phyloP scores from a whole-genome alignment of 2,113 vertebrate genomes.

The Austrofundulus limnaeus region DNA sequence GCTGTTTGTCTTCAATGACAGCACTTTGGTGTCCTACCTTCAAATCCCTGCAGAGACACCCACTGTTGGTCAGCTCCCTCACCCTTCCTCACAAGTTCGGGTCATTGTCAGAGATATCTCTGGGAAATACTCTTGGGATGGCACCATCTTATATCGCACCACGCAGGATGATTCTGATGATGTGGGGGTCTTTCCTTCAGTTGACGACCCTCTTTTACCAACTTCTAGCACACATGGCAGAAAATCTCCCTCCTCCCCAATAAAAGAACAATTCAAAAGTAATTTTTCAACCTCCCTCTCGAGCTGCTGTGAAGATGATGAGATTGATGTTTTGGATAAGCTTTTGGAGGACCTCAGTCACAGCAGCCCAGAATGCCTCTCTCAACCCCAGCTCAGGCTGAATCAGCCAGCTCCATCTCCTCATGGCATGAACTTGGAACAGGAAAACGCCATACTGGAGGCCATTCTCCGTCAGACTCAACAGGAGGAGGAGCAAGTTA shows the following conservation, averaged over 20 bases:
- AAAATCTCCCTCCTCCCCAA: slow-evolving; percentile 46
- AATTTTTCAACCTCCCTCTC: slow-evolving; percentile 38
- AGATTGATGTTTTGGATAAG: slow-evolving; percentile 84
- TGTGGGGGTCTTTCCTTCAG: slow-evolving; percentile 33
- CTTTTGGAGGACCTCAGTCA: slow-evolving; percentile 87
- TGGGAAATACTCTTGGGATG: slow-evolving; percentile 98
- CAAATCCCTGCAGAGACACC: slow-evolving; percentile 83
- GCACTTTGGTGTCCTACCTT: slow-evolving; percentile 93
- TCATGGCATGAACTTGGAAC: slow-evolving; percentile 85
- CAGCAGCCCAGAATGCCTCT: slow-evolving; percentile 92
- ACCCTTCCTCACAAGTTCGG: slow-evolving; percentile 85
- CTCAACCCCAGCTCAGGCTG: slow-evolving; percentile 83
- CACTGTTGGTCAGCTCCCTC: slow-evolving; percentile 44
- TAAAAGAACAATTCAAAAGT: slow-evolving; percentile 38
- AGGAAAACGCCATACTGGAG: slow-evolving; percentile 84
- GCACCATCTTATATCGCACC: slow-evolving; percentile 87
- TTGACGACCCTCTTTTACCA: slow-evolving; percentile 17
- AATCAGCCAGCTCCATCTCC: slow-evolving; percentile 89
- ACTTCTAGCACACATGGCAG: slow-evolving; percentile 15
- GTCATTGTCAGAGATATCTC: slow-evolving; percentile 97
- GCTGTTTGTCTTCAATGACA: slow-evolving; percentile 96
- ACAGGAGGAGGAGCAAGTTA: slow-evolving; percentile 84
- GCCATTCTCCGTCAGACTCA: slow-evolving; percentile 83
- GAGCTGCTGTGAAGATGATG: slow-evolving; percentile 69
- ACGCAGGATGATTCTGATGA: slow-evolving; percentile 76